Conservation (phyloP, 2,888 invertebrate genomes). For the Rotaria socialis region DNA sequence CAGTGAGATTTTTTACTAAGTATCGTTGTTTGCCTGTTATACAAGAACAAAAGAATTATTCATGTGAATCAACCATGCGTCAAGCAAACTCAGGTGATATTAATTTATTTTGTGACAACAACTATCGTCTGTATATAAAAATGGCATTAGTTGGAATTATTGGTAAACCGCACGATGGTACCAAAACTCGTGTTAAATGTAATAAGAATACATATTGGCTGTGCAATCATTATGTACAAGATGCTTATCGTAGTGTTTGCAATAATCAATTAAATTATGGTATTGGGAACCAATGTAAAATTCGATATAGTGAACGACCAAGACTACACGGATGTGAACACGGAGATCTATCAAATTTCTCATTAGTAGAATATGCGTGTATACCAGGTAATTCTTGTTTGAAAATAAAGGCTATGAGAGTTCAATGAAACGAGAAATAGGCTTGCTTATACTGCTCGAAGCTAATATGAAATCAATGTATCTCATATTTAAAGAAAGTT, state of each 20-base stretch:
- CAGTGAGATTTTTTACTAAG: constrained; percentile 24
- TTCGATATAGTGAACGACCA: background rate
- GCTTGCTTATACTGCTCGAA: too few relatives aligned
- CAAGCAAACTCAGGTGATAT: background rate
- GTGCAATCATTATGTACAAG: constrained; percentile 11
- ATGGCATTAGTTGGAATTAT: background rate
- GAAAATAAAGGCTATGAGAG: too few relatives aligned
- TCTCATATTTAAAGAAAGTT: too few relatives aligned
- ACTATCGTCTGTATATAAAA: background rate
- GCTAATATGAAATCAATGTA: too few relatives aligned
- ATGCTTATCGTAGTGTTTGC: background rate
- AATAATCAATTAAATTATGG: background rate
- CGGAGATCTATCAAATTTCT: background rate
- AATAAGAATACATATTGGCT: constrained; percentile 20
- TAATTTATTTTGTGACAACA: background rate
- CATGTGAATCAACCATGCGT: background rate
- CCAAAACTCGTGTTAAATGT: background rate
- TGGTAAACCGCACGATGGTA: background rate
- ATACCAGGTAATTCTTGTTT: background rate
- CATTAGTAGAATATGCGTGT: background rate
- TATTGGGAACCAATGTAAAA: background rate
- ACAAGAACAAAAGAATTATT: constrained; percentile 15
- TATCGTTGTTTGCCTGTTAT: constrained; percentile 26
- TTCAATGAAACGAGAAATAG: too few relatives aligned
- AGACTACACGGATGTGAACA: background rate